phyloP scores from a whole-genome alignment of 2,113 vertebrate species.

The Archocentrus centrarchus region DNA sequence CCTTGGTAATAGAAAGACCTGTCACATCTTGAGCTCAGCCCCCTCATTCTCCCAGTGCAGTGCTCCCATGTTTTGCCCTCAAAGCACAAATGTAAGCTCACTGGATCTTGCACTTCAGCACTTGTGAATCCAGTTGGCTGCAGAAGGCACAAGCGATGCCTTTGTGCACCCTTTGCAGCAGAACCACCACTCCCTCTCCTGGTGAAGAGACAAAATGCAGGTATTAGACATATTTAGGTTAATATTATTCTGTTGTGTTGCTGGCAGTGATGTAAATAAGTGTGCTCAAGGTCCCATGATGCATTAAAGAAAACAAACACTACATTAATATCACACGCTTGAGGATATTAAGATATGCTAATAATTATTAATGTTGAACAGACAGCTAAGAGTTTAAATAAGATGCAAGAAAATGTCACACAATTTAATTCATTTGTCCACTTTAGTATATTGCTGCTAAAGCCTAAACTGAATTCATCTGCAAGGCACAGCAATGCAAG shows the following conservation, averaged over 20 bases:
- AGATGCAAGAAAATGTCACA: background rate
- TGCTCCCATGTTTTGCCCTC: slow-evolving; percentile 9
- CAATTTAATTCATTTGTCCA: background rate
- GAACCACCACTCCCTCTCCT: slow-evolving; percentile 65
- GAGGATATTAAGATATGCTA: background rate
- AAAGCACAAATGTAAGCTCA: slow-evolving; percentile 15
- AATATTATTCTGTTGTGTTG: background rate
- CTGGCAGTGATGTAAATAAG: background rate
- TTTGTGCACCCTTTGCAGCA: slow-evolving; percentile 25
- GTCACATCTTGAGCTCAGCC: slow-evolving; percentile 43
- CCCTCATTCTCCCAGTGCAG: slow-evolving; percentile 28
- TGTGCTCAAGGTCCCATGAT: slow-evolving; percentile 33
- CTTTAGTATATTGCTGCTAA: background rate
- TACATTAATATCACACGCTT: background rate
- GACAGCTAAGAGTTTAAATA: background rate
- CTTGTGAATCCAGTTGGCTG: slow-evolving; percentile 13
- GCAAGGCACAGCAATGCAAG: background rate
- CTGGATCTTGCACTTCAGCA: slow-evolving; percentile 22
- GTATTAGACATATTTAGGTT: background rate
- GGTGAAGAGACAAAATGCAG: slow-evolving; percentile 49
- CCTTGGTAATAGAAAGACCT: slow-evolving; percentile 41
- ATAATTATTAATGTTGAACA: slow-evolving; percentile 13
- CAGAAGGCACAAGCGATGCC: slow-evolving; percentile 19
- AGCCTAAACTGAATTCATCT: background rate
- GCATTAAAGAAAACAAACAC: slow-evolving; percentile 38